Evolutionary conservation across 2,113 vertebrate genomes (phyloP).

Genomic region (Ophiodon elongatus): DNA sequence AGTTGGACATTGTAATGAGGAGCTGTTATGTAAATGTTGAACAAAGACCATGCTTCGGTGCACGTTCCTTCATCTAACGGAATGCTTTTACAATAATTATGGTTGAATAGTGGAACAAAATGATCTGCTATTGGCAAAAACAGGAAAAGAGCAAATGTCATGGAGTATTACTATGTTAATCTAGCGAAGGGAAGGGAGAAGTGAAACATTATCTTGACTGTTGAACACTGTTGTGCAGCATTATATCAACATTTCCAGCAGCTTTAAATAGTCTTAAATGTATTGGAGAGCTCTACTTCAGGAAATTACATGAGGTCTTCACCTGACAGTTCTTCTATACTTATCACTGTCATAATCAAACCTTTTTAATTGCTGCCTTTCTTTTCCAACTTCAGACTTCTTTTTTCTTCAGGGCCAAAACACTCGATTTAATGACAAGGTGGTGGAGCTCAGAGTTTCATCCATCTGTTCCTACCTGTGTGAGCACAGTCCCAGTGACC

Average conservation of each 20-base stretch:
- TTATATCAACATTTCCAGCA: constrained; percentile 2
- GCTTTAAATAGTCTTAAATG: constrained; percentile 15
- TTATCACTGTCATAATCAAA: constrained; percentile 23
- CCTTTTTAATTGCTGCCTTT: constrained; percentile 9
- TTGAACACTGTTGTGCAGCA: background rate
- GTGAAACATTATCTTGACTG: constrained; percentile 19
- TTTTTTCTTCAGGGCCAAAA: constrained; percentile 14
- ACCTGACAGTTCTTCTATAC: background rate
- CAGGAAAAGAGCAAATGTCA: constrained; percentile 46
- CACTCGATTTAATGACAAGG: constrained; percentile 32
- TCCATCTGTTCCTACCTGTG: constrained; percentile 35
- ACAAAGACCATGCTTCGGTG: constrained; percentile 59
- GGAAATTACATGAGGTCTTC: background rate
- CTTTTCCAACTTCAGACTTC: background rate
- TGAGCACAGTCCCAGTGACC: constrained; percentile 49
- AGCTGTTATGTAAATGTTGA: constrained; percentile 66
- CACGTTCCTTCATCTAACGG: constrained; percentile 50
- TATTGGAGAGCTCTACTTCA: background rate
- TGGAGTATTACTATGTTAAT: constrained; percentile 49
- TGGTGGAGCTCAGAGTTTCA: constrained; percentile 25
- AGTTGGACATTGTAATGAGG: constrained; percentile 52
- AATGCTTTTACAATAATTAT: constrained; percentile 46
- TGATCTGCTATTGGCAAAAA: constrained; percentile 49
- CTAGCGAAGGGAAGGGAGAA: background rate
- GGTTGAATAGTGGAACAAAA: constrained; percentile 29